These are phyloP conservation scores for Prosapia bicincta DNA, from an alignment of 2,888 invertebrate species.

Conservation along the genomic window DNA sequence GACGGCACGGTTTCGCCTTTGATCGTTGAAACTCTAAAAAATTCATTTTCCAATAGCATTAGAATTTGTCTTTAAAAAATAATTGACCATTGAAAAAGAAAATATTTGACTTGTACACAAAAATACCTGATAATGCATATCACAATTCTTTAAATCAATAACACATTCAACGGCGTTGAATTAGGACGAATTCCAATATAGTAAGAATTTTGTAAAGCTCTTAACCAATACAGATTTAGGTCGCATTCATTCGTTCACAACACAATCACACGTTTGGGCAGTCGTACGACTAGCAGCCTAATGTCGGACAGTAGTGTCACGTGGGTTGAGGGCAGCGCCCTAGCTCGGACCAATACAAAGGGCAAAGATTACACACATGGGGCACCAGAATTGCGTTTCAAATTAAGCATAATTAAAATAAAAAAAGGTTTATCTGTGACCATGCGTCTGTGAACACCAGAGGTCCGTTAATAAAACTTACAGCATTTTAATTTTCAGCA, in stretches of 20 bases:
- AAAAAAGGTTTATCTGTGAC: neutral
- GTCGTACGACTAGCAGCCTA: neutral
- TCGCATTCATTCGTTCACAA: neutral
- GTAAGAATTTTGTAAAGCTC: neutral
- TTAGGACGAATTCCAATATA: conserved; percentile 15
- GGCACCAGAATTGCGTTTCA: neutral
- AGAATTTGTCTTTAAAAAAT: neutral
- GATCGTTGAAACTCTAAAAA: neutral
- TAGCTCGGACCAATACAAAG: conserved; percentile 23
- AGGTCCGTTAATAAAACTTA: neutral
- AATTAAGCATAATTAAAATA: neutral
- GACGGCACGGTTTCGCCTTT: conserved; percentile 21
- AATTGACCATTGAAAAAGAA: conserved; percentile 7
- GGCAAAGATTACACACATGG: conserved; percentile 16
- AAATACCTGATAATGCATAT: conserved; percentile 21
- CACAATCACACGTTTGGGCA: neutral
- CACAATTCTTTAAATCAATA: conserved; percentile 22
- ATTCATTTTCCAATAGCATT: conserved; percentile 3
- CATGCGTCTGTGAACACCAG: conserved; percentile 26
- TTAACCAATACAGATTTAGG: neutral
- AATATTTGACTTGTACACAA: conserved; percentile 23
- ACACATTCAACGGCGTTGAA: conserved; percentile 13
- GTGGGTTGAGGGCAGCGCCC: conserved; percentile 7
- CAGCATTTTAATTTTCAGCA: too few species aligned
- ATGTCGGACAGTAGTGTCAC: neutral